Evolutionary conservation across 2,113 vertebrate species (phyloP).

Genomic region (Podiceps cristatus): DNA sequence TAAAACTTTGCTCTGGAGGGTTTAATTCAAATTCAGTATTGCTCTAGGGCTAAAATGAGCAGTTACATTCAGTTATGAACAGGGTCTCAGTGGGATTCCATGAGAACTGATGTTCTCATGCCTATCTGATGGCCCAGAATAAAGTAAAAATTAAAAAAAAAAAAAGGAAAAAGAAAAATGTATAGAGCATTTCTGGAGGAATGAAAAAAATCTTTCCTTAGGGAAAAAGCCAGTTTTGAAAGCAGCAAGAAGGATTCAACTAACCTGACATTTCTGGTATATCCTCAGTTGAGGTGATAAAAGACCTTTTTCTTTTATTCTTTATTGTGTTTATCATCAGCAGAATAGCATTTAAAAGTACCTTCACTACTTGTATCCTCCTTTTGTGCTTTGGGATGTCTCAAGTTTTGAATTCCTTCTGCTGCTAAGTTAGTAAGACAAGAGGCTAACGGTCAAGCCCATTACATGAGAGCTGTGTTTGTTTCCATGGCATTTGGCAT

Average conservation of each 20-base stretch:
- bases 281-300: neutral
- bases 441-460: neutral
- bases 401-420: neutral
- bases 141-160: neutral
- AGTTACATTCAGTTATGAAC: neutral
- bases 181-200: neutral
- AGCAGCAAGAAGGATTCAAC: neutral
- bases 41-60: neutral
- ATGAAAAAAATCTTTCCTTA: neutral
- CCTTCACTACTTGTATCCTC: neutral
- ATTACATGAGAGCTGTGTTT: neutral
- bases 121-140: neutral
- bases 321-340: neutral
- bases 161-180: accelerated
- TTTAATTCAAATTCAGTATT: neutral
- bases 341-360: neutral
- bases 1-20: neutral
- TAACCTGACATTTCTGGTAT: neutral
- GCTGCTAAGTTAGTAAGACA: neutral
- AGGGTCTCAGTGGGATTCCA: neutral
- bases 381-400: neutral
- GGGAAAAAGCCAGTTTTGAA: neutral
- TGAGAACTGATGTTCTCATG: neutral
- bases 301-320: neutral
- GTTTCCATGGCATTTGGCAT: neutral